A percentile compares a stretch with the other conserved stretches of the same genome.
Conservation (phyloP, 2,888 invertebrate species). For the Taenaris catops region DNA sequence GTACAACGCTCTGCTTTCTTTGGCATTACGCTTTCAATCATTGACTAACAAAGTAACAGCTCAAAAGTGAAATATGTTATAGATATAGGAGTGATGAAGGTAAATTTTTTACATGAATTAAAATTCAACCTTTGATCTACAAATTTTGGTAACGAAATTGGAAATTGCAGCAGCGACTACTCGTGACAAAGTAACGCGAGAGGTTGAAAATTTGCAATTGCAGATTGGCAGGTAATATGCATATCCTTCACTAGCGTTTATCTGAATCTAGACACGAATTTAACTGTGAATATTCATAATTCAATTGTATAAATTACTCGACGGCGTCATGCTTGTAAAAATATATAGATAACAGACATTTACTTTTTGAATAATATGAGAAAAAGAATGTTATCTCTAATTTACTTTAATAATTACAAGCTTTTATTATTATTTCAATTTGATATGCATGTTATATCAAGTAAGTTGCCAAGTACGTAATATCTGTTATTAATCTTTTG, state of each 20-base stretch:
- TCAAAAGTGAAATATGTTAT: too few species aligned
- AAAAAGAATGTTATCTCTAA: too few species aligned
- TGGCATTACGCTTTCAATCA: too few species aligned
- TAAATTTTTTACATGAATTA: slow-evolving; percentile 24
- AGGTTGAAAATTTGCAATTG: slow-evolving; percentile 53
- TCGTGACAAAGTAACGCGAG: slow-evolving; percentile 43
- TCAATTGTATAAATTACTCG: slow-evolving; percentile 26
- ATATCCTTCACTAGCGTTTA: slow-evolving; percentile 41
- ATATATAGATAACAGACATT: neutral
- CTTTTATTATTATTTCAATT: too few species aligned
- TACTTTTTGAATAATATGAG: too few species aligned
- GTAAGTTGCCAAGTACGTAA: too few species aligned
- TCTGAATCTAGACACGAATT: slow-evolving; percentile 27
- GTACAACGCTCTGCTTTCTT: too few species aligned
- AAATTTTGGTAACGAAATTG: slow-evolving; percentile 20
- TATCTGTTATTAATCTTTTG: too few species aligned
- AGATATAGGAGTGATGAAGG: too few species aligned
- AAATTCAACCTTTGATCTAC: slow-evolving; percentile 24
- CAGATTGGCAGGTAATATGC: slow-evolving; percentile 71
- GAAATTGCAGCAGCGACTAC: slow-evolving; percentile 29
- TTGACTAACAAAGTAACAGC: too few species aligned
- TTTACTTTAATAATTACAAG: too few species aligned
- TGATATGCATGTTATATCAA: too few species aligned
- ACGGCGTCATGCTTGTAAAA: slow-evolving; percentile 3
- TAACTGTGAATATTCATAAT: slow-evolving; percentile 31